Evolutionary conservation across 2,113 vertebrate genomes (phyloP).

Genomic region (Mormoops blainvillei): DNA sequence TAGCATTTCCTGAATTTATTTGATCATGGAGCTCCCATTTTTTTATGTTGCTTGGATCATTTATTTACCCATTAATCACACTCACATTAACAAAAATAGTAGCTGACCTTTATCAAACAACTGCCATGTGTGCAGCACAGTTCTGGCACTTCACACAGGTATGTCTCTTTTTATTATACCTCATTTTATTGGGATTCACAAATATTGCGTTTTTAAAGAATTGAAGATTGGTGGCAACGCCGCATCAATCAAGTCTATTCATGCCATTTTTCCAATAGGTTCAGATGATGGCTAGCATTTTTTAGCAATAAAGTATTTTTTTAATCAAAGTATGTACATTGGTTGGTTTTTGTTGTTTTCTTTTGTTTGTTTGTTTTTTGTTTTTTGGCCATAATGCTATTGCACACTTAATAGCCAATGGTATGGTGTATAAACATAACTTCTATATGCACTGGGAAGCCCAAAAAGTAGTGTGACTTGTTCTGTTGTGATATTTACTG

Average conservation of each 20-base stretch:
- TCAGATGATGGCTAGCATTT: too few species aligned
- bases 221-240: not conserved
- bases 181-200: not conserved
- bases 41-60: not conserved
- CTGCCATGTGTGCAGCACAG: not conserved
- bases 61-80: not conserved
- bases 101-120: not conserved
- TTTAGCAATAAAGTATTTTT: too few species aligned
- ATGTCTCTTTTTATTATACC: too few species aligned
- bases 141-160: not conserved
- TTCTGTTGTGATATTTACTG: not conserved
- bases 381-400: not conserved
- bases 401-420: not conserved
- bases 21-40: not conserved
- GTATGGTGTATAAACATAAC: not conserved
- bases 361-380: too few species aligned
- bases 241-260: not conserved
- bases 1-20: not conserved
- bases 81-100: not conserved
- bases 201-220: not conserved
- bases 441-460: not conserved
- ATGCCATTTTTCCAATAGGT: too few species aligned
- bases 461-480: not conserved
- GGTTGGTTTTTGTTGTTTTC: too few species aligned
- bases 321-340: too few species aligned